Evolutionary conservation across 2,888 invertebrate species (phyloP).

Genomic region (Sinodicranocentrus sp.): DNA sequence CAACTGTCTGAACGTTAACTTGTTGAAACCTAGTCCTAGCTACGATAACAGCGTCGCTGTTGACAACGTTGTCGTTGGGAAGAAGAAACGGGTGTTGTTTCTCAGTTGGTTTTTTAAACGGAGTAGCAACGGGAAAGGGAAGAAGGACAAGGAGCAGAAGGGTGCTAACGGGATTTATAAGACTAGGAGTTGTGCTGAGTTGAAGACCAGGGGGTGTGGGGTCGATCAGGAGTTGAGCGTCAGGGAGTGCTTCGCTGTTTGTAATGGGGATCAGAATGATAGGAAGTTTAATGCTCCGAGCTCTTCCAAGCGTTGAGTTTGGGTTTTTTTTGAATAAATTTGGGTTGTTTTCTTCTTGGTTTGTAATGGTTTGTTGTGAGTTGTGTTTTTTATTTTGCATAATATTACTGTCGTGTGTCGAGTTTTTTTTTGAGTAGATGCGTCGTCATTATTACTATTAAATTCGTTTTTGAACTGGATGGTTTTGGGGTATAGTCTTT

Average conservation of each 20-base stretch:
- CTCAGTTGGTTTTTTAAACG: constrained; percentile 22
- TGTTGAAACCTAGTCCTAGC: constrained; percentile 26
- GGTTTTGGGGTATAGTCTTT: no score
- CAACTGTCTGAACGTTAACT: not conserved
- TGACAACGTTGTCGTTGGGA: not conserved
- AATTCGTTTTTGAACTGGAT: no score
- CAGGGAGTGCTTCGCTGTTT: constrained; percentile 35
- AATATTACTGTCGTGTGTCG: no score
- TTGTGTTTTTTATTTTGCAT: no score
- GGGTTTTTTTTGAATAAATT: no score
- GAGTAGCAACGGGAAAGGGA: no score
- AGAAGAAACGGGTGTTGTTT: constrained; percentile 37
- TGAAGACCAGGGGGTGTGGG: constrained; percentile 40
- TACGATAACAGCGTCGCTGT: not conserved
- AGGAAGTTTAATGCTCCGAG: no score
- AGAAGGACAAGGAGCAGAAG: not conserved
- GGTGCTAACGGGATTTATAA: constrained; percentile 71
- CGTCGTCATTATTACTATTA: no score
- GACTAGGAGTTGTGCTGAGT: constrained; percentile 71
- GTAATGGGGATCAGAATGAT: constrained; percentile 33
- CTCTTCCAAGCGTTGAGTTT: no score
- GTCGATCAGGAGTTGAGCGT: not conserved
- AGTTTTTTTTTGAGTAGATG: no score
- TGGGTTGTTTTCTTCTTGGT: no score
- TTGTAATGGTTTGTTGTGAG: no score